phyloP scores from a whole-genome alignment of 1,140 invertebrate genomes.

The Dendroctonus valens region DNA sequence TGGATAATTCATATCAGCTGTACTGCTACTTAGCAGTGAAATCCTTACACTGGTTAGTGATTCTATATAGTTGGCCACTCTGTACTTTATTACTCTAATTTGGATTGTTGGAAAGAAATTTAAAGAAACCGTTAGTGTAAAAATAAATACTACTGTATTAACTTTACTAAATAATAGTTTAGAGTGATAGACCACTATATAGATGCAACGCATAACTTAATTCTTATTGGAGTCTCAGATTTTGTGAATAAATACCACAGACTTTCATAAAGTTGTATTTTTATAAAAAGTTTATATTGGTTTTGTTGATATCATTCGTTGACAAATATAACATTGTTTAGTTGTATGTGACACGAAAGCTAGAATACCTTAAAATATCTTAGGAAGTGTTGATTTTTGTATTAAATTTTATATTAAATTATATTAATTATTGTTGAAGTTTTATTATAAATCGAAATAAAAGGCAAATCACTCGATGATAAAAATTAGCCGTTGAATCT shows the following conservation, averaged over 20 bases:
- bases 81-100: too few relatives aligned
- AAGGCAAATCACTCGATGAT: too few relatives aligned
- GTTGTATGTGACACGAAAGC: conserved; percentile 18
- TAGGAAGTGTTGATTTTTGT: conserved; percentile 30
- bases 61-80: too few relatives aligned
- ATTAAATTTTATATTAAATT: conserved; percentile 33
- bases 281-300: conserved; percentile 23
- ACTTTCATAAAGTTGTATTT: conserved; percentile 25
- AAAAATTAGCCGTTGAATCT: too few relatives aligned
- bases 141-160: neutral
- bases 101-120: too few relatives aligned
- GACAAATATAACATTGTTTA: conserved; percentile 10
- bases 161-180: neutral
- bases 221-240: conserved; percentile 1
- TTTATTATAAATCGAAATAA: too few relatives aligned
- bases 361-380: conserved; percentile 11
- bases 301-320: conserved; percentile 20
- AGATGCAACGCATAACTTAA: neutral
- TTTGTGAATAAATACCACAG: conserved; percentile 11
- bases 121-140: too few relatives aligned
- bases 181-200: neutral
- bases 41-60: too few relatives aligned
- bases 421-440: conserved; percentile 11
- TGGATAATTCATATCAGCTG: too few relatives aligned
- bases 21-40: too few relatives aligned